Evolutionary conservation across 64 coral and sea anemone species (phyloP), one percentile per base, ranked within the genome.

Genomic region (Porites australiensis): DNA sequence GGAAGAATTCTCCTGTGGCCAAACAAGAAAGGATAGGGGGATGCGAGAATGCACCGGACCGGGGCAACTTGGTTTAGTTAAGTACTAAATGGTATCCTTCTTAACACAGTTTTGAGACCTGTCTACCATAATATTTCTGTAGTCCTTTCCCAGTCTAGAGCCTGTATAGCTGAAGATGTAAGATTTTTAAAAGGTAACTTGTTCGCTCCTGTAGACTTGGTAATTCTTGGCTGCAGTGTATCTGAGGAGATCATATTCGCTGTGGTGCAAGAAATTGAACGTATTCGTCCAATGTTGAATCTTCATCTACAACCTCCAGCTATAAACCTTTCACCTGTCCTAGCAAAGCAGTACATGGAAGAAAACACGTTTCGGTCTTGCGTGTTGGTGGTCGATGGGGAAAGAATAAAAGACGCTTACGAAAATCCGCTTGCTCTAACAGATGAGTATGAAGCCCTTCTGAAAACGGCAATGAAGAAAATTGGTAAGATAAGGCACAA

Each of bases 401-500:
- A 64, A 15, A 64, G 12, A 6, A 13, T 82, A 3, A 16, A 6
- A 46, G 58, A 82, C 37, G 79, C 58, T 62, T 64, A 45, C 18
- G 4, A 5, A 6, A 45, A 64, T 47, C 18, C 19, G 2, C 5
- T 2, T 23, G 9, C 0, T 13, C n/a, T 50, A 20, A 79, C 9
- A 57, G 3, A 4, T 4, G 55, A 62, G 46, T 82, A 46, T 15
- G 13, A 63, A 82, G 57, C 44, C 43, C 79, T 82, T 16, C 43
- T 82, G 14, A 16, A 63, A 82, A 48, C 57, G 14, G 58, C 59
- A 48, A 13, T 15, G 44, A 13, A 64, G 2, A 13, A 7, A 47
- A 44, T 65, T 18, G 58, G 79, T 82, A 82, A 82, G 79, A 64
- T 46, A 11, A 54, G 52, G n/a, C n/a, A n/a, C n/a, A n/a, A n/a